A percentile compares a stretch with the other conserved stretches of the same genome.
phyloP scores from a whole-genome alignment of 2,113 vertebrate species.

The Neotoma lepida region DNA sequence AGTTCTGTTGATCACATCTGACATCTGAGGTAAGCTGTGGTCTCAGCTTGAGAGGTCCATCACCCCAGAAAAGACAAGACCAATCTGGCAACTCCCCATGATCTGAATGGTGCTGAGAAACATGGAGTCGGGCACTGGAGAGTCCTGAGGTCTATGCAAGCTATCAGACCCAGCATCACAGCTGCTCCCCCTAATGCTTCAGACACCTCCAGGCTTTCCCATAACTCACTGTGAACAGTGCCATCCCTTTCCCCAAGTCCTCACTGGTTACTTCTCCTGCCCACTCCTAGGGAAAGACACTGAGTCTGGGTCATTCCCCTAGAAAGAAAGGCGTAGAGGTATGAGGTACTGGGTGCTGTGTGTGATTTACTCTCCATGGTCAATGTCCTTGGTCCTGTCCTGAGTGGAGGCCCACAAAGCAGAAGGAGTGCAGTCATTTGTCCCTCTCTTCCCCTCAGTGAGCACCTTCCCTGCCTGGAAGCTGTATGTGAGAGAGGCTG shows the following conservation, averaged over 20 bases:
- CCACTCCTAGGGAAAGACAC: neutral
- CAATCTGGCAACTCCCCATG: neutral
- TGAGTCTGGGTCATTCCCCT: neutral
- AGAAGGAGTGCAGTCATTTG: neutral
- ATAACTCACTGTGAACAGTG: neutral
- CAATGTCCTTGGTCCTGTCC: neutral
- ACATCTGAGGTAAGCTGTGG: neutral
- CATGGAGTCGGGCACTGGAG: neutral
- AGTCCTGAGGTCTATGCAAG: rapidly evolving
- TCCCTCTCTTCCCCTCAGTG: neutral
- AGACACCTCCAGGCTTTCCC: neutral
- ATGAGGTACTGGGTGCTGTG: rapidly evolving
- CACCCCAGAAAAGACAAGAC: neutral
- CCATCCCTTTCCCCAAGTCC: rapidly evolving
- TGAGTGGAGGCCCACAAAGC: neutral
- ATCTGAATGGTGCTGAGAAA: neutral
- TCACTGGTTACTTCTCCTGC: neutral
- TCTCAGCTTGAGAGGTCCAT: neutral
- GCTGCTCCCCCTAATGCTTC: too few relatives aligned
- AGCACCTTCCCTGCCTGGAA: neutral
- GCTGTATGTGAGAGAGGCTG: neutral
- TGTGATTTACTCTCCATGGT: neutral
- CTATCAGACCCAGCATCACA: neutral
- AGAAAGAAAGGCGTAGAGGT: neutral
- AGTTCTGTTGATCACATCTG: neutral